Percentiles rank a stretch among this genome's conserved stretches.
Evolutionary conservation across 1,140 invertebrate genomes (phyloP).

Genomic region (Aporrectodea caliginosa): DNA sequence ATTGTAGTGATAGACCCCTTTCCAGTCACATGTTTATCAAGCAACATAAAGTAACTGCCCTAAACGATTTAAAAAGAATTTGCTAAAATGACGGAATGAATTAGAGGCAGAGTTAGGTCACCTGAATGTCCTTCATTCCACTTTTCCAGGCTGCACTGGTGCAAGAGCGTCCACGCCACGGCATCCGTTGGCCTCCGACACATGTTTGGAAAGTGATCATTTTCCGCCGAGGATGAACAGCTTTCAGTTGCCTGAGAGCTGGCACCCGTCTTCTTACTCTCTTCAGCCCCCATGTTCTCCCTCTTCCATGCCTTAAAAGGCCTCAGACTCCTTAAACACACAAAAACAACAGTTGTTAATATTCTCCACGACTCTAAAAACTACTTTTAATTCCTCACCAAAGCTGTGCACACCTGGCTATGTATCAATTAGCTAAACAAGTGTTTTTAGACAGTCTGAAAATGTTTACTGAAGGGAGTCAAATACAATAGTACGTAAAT

Average conservation of each 20-base stretch:
- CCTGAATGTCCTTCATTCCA: not conserved
- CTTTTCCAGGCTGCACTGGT: not conserved
- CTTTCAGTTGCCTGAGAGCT: not conserved
- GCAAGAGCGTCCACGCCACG: not conserved
- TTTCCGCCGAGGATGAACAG: not conserved
- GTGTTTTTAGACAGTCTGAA: too few relatives aligned
- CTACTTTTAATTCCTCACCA: too few relatives aligned
- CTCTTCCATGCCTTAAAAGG: not conserved
- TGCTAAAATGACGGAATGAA: too few relatives aligned
- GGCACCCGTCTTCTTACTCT: not conserved
- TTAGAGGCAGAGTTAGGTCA: not conserved
- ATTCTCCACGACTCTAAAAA: too few relatives aligned
- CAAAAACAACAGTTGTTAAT: not conserved
- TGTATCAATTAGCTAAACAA: too few relatives aligned
- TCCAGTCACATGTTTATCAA: too few relatives aligned
- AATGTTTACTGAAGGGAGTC: too few relatives aligned
- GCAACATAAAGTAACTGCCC: too few relatives aligned
- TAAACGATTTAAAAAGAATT: too few relatives aligned
- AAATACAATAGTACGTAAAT: too few relatives aligned
- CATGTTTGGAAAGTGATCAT: not conserved
- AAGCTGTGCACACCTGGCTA: too few relatives aligned
- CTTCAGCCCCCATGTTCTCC: not conserved
- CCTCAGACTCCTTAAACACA: not conserved
- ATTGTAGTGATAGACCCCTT: too few relatives aligned
- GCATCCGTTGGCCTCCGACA: not conserved